phyloP scores from a whole-genome alignment of 2,797 vertebrate genomes.

The Knipowitschia caucasica region DNA sequence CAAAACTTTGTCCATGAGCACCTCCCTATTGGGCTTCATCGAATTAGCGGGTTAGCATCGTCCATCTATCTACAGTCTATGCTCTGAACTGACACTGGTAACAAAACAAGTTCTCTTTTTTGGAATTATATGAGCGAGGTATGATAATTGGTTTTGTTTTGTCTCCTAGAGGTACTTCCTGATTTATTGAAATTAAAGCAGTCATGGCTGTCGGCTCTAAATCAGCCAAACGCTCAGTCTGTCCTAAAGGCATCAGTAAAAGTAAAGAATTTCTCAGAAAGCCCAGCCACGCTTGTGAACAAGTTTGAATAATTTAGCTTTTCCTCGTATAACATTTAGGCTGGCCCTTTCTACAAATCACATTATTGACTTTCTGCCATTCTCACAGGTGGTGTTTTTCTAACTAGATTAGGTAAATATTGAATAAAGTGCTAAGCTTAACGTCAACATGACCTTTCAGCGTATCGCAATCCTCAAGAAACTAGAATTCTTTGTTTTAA shows the following conservation, averaged over 20 bases:
- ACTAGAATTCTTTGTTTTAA: no score
- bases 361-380: background rate
- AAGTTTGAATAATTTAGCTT: constrained; percentile 19
- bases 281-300: background rate
- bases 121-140: background rate
- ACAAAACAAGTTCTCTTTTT: background rate
- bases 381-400: background rate
- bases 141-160: background rate
- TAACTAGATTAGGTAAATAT: background rate
- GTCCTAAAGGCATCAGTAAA: background rate
- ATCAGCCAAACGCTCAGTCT: constrained; percentile 16
- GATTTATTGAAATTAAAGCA: constrained; percentile 2
- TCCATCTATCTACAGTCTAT: no score
- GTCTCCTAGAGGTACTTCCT: background rate
- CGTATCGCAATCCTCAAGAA: no score
- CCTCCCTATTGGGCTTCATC: no score
- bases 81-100: no score
- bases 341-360: background rate
- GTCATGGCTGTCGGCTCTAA: constrained; percentile 9
- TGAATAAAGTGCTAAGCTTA: background rate
- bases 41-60: no score
- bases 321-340: background rate
- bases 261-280: constrained; percentile 18
- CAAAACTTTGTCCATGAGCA: no score
- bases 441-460: background rate